These are phyloP conservation scores for Rhagologus leucostigma DNA, from an alignment of 2,113 vertebrate species.

Conservation along the genomic window DNA sequence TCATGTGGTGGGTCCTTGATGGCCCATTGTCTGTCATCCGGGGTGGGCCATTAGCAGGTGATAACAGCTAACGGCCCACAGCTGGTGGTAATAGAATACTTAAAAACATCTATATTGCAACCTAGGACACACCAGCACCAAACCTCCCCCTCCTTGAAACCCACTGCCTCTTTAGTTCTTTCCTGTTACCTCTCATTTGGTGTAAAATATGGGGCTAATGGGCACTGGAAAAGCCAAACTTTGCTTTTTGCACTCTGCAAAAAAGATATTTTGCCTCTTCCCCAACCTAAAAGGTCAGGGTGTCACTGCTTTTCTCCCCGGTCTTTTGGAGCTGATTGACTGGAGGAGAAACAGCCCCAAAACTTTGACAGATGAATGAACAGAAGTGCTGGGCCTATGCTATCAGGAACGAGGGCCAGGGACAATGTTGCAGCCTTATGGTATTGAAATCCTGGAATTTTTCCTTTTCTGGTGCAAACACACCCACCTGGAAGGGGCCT, in stretches of 20 bases:
- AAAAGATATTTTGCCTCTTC: not conserved
- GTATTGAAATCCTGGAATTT: not conserved
- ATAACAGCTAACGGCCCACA: no score
- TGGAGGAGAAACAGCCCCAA: not conserved
- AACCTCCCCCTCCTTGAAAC: not conserved
- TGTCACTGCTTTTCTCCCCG: not conserved
- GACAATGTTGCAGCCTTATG: not conserved
- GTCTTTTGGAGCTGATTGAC: not conserved
- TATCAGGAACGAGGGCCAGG: not conserved
- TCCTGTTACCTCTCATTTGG: not conserved
- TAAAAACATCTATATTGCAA: no score
- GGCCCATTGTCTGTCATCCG: no score
- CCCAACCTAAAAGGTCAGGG: not conserved
- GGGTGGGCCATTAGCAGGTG: no score
- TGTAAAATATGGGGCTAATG: not conserved
- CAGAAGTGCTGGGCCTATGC: not conserved
- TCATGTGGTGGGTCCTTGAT: no score
- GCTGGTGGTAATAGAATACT: no score
- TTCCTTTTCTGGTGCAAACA: not conserved
- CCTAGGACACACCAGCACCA: no score
- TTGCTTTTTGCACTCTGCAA: not conserved
- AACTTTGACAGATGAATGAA: not conserved
- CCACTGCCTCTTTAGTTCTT: not conserved
- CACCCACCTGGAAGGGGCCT: not conserved
- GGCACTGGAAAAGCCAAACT: not conserved